Evolutionary conservation across 1,140 invertebrate genomes (phyloP).

Genomic region (Diabrotica undecimpunctata): DNA sequence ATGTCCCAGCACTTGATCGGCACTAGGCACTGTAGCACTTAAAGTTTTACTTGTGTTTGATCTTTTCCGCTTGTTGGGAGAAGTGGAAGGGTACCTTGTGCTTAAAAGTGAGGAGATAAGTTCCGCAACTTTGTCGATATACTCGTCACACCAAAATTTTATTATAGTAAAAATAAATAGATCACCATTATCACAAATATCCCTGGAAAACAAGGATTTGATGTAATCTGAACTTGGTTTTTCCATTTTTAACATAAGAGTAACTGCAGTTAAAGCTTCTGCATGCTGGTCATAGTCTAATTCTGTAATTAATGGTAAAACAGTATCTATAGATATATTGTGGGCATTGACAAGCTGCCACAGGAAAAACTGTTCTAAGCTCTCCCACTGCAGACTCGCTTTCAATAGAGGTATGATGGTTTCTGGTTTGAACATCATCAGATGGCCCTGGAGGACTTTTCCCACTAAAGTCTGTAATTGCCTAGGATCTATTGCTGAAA

Average conservation of each 20-base stretch:
- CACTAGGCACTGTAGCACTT: conserved; percentile 54
- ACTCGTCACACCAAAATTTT: conserved; percentile 89
- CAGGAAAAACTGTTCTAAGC: conserved; percentile 92
- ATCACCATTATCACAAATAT: conserved; percentile 68
- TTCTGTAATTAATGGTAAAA: conserved; percentile 85
- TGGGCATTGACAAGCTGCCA: conserved; percentile 94
- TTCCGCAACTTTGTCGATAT: conserved; percentile 85
- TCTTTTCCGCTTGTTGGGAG: conserved; percentile 87
- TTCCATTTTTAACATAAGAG: conserved; percentile 88
- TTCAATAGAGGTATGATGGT: conserved; percentile 68
- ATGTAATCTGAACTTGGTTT: conserved; percentile 83
- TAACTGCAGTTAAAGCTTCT: conserved; percentile 87
- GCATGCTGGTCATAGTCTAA: conserved; percentile 84
- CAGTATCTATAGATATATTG: conserved; percentile 83
- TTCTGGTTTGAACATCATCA: conserved; percentile 76
- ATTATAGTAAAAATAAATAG: conserved; percentile 84
- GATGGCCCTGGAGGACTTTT: conserved; percentile 83
- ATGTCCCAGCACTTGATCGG: conserved; percentile 84
- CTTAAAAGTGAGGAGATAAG: conserved; percentile 72
- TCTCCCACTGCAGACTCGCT: conserved; percentile 90
- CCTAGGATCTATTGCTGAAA: conserved; percentile 81
- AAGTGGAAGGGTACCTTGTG: conserved; percentile 76
- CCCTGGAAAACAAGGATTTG: conserved; percentile 75
- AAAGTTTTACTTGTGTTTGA: conserved; percentile 48
- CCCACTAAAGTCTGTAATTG: conserved; percentile 88